Base-by-base conservation (phyloP, 2,888 invertebrate species). In the Lasioglossum marginatum region DNA sequence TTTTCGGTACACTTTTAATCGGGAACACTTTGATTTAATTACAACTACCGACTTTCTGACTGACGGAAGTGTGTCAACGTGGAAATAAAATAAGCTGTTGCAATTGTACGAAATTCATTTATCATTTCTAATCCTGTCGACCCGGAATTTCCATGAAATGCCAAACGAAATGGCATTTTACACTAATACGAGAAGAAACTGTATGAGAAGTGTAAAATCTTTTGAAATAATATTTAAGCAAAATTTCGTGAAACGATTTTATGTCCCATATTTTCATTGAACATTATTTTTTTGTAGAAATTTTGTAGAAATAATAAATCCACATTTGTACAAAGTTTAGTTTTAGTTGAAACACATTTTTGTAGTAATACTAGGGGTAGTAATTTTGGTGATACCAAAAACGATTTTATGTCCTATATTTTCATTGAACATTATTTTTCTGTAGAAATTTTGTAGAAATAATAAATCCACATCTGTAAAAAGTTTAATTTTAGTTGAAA, bases 21-120 rank as follows among this genome's bases (percentile, higher is more conserved):
- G 4, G 70, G 40, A 70, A 14, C 70, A n/a, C 37, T 70, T 40
- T 70, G 40, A 70, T 70, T 40, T 70, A 14, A 70, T 70, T 70
- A 70, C 23, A 70, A n/a, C 70, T 70, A 23, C 14, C 10, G 70
- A 70, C 14, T 70, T 70, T 70, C 40, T n/a, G 70, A 14, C 66
- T 1, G 37, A 4, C 19, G 23, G 19, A 66, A 66, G 6, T 66
- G 34, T 66, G 66, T 37, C 66, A 66, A 37, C 66, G 66, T 34
- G 34, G 16, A 19, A 31, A 34, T 34, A 66, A 66, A 66, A 34
- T 66, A 57, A 34, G 66, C 66, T 1, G 34, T 19, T 19, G 23
- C 8, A 37, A 66, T 37, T 66, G 10, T 1, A 34, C 10, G 0
- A 66, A 34, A 66, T 37, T 66, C 19, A 2, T 66, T 37, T 1